Percentiles rank a stretch among this genome's conserved stretches.
These are phyloP conservation scores for Chouioia cunea DNA, from an alignment of 2,888 invertebrate species.

Conservation along the genomic window DNA sequence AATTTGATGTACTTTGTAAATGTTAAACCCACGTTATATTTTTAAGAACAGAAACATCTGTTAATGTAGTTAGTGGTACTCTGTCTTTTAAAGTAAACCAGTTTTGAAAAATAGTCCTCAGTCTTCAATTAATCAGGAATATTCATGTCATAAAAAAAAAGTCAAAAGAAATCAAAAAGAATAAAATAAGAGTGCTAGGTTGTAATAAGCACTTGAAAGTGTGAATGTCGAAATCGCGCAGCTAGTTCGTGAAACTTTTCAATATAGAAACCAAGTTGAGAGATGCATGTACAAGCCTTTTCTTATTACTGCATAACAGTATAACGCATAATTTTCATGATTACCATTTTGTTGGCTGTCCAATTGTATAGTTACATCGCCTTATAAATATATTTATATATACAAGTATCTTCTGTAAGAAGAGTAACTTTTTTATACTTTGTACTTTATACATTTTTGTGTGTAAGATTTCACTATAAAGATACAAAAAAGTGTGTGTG, in stretches of 20 bases:
- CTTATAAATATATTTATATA: constrained; percentile 20
- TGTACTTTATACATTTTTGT: constrained; percentile 27
- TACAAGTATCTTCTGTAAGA: constrained; percentile 21
- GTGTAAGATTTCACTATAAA: constrained; percentile 33
- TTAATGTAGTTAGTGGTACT: too few relatives aligned
- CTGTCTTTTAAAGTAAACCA: neutral
- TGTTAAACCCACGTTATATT: too few relatives aligned
- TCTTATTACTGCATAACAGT: too few relatives aligned
- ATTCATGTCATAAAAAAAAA: neutral
- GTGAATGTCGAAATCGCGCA: neutral
- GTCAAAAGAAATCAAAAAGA: too few relatives aligned
- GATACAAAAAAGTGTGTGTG: constrained; percentile 16
- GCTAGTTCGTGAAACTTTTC: constrained; percentile 14
- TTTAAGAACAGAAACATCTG: too few relatives aligned
- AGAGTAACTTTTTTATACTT: constrained; percentile 31
- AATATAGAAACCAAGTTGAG: constrained; percentile 16
- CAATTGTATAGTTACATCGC: constrained; percentile 30
- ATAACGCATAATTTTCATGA: constrained; percentile 23
- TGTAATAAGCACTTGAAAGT: constrained; percentile 1
- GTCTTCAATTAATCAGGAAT: constrained; percentile 4
- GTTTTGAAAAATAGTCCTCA: constrained; percentile 3
- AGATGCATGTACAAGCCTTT: constrained; percentile 37
- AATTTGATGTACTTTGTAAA: too few relatives aligned
- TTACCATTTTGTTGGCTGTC: constrained; percentile 46
- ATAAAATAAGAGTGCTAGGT: too few relatives aligned